phyloP scores from a whole-genome alignment of 2,113 vertebrate genomes.

The Tympanuchus pallidicinctus region DNA sequence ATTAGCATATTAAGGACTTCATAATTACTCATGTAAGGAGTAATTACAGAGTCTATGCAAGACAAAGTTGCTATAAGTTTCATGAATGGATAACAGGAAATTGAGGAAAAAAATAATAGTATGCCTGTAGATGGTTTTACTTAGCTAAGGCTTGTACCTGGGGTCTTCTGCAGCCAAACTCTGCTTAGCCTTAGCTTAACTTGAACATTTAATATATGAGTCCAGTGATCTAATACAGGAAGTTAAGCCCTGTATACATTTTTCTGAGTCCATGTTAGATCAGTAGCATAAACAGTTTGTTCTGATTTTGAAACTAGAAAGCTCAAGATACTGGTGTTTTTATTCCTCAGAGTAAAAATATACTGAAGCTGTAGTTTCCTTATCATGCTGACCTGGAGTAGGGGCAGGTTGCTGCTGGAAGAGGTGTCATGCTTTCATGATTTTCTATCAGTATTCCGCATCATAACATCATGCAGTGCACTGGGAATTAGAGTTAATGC shows the following conservation, averaged over 20 bases:
- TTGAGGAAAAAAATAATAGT: not conserved
- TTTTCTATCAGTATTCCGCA: too few relatives aligned
- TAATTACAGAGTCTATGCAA: not conserved
- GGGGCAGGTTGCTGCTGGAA: not conserved
- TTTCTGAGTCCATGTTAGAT: not conserved
- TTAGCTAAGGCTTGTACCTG: not conserved
- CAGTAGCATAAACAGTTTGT: not conserved
- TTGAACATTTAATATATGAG: not conserved
- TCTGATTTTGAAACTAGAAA: not conserved
- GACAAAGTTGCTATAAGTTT: not conserved
- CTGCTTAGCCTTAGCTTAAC: not conserved
- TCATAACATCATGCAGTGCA: too few relatives aligned
- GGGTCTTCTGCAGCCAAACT: not conserved
- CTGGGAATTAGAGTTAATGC: too few relatives aligned
- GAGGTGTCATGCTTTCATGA: not conserved
- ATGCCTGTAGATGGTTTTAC: not conserved
- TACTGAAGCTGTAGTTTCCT: not conserved
- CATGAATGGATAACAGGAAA: not conserved
- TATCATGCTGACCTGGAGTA: not conserved
- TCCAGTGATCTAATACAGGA: not conserved
- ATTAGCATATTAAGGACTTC: not conserved
- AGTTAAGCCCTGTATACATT: fast-evolving
- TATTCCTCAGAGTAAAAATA: not conserved
- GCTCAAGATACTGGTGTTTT: not conserved
- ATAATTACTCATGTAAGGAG: not conserved